Evolutionary conservation across 1,140 invertebrate genomes (phyloP).

Genomic region (Wiebesia pumilae): DNA sequence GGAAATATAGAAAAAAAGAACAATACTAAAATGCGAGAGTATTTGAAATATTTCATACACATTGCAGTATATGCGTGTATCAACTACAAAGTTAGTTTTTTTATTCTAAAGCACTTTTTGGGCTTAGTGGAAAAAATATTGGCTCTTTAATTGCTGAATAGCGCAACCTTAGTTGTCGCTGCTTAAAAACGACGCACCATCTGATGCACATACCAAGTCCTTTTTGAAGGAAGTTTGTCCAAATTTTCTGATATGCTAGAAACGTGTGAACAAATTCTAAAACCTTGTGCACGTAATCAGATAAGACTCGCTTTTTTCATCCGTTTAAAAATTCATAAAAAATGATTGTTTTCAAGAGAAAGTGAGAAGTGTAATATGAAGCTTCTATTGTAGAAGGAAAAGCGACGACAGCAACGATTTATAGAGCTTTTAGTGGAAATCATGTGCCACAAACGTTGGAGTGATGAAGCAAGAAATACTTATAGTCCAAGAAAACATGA

Average conservation of each 20-base stretch:
- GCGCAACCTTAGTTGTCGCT: too few species aligned
- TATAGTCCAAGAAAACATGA: too few species aligned
- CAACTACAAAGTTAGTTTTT: too few species aligned
- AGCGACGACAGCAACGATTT: not conserved
- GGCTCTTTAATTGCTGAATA: too few species aligned
- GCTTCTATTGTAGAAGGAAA: not conserved
- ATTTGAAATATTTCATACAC: too few species aligned
- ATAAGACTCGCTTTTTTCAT: not conserved
- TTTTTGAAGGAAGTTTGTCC: not conserved
- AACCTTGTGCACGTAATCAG: not conserved
- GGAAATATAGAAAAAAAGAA: too few species aligned
- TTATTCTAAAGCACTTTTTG: too few species aligned
- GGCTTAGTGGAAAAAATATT: too few species aligned
- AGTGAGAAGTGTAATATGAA: not conserved
- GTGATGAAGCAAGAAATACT: too few species aligned
- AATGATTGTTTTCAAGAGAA: not conserved
- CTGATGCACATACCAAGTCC: not conserved
- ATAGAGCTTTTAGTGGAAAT: not conserved
- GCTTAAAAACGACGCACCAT: not conserved
- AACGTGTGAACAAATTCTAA: not conserved
- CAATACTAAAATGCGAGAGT: too few species aligned
- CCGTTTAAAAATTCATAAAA: not conserved
- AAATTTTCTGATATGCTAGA: not conserved
- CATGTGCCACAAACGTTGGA: not conserved
- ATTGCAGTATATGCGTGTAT: too few species aligned